Conservation (phyloP, 2,888 invertebrate genomes). For the Odontothrips loti region DNA sequence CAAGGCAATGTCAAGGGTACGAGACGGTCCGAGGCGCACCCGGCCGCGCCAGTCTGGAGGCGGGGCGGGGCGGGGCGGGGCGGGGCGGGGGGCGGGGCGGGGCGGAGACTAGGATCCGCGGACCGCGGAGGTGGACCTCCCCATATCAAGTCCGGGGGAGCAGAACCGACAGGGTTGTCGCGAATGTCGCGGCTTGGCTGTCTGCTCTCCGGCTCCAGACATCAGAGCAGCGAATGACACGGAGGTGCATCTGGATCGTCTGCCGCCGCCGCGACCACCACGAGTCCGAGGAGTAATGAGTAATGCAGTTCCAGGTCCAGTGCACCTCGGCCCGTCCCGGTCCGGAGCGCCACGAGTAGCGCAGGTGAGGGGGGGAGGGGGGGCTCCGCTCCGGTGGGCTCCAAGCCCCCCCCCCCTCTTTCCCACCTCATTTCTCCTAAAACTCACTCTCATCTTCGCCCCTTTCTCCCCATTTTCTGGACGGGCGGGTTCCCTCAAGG, state of each 20-base stretch:
- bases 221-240: too few species aligned
- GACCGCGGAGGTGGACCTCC: too few species aligned
- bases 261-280: background rate
- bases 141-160: too few species aligned
- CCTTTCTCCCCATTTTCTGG: constrained; percentile 11
- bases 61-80: too few species aligned
- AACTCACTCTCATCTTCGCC: background rate
- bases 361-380: background rate
- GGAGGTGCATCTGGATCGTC: background rate
- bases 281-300: too few species aligned
- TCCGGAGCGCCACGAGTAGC: background rate
- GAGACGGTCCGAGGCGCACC: background rate
- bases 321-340: background rate
- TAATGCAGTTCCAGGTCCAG: too few species aligned
- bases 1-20: constrained; percentile 1
- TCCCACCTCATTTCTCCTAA: background rate
- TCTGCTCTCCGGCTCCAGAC: too few species aligned
- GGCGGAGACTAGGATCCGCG: too few species aligned
- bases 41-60: too few species aligned
- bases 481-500: background rate
- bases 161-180: too few species aligned
- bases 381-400: background rate
- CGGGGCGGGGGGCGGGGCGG: too few species aligned
- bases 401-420: background rate
- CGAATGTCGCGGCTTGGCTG: too few species aligned